Conservation (phyloP, 2,797 vertebrate species). For the Acestrorhynchus altus region DNA sequence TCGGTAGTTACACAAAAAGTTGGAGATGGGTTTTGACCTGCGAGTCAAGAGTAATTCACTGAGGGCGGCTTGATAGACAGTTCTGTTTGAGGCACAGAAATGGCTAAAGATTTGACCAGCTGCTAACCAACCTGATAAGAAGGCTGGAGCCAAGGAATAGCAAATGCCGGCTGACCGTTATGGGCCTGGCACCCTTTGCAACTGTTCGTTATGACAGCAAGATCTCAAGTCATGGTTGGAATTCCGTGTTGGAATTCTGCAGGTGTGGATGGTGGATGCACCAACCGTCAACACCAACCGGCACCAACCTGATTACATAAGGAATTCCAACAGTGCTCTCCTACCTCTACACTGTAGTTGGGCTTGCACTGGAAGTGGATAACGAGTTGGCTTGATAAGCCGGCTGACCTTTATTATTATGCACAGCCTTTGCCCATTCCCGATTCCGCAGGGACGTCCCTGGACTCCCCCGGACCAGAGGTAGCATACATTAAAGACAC, state of each 20-base stretch:
- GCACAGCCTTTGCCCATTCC: slow-evolving; percentile 66
- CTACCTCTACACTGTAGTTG: slow-evolving; percentile 58
- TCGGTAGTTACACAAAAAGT: slow-evolving; percentile 39
- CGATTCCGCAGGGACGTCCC: slow-evolving; percentile 63
- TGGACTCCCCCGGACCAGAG: slow-evolving; percentile 55
- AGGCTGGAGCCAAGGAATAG: not conserved
- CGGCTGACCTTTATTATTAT: slow-evolving; percentile 81
- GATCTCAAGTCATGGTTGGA: not conserved
- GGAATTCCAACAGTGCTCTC: slow-evolving; percentile 51
- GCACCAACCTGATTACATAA: not conserved
- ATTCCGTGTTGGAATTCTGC: too few species aligned
- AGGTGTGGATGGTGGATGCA: too few species aligned
- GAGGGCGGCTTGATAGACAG: slow-evolving; percentile 28
- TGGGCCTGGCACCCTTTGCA: not conserved
- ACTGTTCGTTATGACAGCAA: not conserved
- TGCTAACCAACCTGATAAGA: not conserved
- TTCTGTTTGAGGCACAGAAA: not conserved
- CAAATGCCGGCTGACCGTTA: not conserved
- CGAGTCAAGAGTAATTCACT: slow-evolving; percentile 46
- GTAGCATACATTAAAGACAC: slow-evolving; percentile 65
- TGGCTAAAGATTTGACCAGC: not conserved
- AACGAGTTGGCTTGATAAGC: slow-evolving; percentile 77
- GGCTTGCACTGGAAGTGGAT: slow-evolving; percentile 74
- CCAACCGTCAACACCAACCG: not conserved
- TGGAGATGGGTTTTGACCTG: slow-evolving; percentile 48